phyloP scores from a whole-genome alignment of 2,113 vertebrate genomes.

The Myocastor coypus region DNA sequence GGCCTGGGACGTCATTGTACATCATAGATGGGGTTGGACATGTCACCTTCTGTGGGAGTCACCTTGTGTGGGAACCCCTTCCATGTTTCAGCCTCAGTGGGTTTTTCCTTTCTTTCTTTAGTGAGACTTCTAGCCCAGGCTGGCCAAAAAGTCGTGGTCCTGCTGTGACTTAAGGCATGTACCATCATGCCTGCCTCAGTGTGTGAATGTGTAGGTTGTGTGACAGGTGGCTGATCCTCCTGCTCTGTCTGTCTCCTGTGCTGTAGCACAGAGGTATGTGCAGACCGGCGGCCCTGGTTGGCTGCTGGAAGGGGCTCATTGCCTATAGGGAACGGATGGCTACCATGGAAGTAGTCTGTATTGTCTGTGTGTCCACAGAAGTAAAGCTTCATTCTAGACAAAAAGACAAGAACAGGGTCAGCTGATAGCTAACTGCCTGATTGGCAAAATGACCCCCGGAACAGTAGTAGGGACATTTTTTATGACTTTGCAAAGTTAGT shows the following conservation, averaged over 20 bases:
- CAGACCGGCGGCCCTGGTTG: neutral
- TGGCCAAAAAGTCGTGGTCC: neutral
- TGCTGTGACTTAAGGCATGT: neutral
- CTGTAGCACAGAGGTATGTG: neutral
- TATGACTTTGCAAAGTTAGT: too few relatives aligned
- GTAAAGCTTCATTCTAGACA: too few relatives aligned
- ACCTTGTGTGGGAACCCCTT: neutral
- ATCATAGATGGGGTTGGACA: neutral
- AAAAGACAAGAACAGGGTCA: too few relatives aligned
- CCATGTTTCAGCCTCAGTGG: neutral
- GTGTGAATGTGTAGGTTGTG: neutral
- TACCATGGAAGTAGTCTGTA: neutral
- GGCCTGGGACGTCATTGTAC: neutral
- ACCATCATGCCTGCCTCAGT: neutral
- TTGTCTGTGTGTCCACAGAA: too few relatives aligned
- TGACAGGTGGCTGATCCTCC: neutral
- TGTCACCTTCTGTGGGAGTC: neutral
- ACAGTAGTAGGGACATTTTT: too few relatives aligned
- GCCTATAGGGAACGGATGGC: neutral
- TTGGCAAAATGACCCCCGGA: too few relatives aligned
- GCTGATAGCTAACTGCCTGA: too few relatives aligned
- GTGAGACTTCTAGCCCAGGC: neutral
- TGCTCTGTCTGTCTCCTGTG: neutral
- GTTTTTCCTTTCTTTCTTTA: neutral
- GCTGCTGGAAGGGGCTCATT: neutral